Percentiles rank a stretch among this genome's conserved stretches.
phyloP scores from a whole-genome alignment of 2,113 vertebrate genomes.

The Anser brachyrhynchus region DNA sequence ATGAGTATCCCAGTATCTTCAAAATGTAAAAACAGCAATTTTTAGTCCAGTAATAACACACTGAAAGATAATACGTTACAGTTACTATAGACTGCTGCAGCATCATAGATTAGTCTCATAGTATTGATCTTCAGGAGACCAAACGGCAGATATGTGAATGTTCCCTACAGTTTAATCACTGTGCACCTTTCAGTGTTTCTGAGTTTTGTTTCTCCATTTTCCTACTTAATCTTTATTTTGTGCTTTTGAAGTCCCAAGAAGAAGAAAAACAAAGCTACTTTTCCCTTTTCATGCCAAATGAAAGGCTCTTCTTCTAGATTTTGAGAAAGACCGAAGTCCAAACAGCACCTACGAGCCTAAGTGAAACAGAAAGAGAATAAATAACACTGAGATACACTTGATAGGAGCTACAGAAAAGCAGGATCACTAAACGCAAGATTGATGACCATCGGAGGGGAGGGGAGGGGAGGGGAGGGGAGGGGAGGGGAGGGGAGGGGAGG shows the following conservation, averaged over 20 bases:
- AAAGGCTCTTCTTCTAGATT: conserved; percentile 6
- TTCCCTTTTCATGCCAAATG: not conserved
- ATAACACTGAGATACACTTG: not conserved
- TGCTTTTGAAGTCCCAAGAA: not conserved
- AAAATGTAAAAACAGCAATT: conserved; percentile 51
- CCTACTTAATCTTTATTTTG: not conserved
- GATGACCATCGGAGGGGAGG: not conserved
- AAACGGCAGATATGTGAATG: not conserved
- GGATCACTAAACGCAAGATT: not conserved
- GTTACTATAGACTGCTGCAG: conserved; percentile 29
- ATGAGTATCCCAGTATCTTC: conserved; percentile 13
- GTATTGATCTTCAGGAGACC: conserved; percentile 51
- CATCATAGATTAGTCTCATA: conserved; percentile 25
- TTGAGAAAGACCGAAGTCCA: not conserved
- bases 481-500: too few species aligned
- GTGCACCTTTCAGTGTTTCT: not conserved
- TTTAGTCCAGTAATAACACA: conserved; percentile 60
- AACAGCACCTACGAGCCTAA: not conserved
- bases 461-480: too few species aligned
- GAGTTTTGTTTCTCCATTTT: not conserved
- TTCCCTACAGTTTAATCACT: conserved; percentile 42
- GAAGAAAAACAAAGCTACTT: not conserved
- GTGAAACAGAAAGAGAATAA: conserved; percentile 6
- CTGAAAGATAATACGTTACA: conserved; percentile 20
- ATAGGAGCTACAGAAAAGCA: not conserved